These are phyloP conservation scores for Solea senegalensis DNA, from an alignment of 2,113 vertebrate genomes.

Conservation along the genomic window DNA sequence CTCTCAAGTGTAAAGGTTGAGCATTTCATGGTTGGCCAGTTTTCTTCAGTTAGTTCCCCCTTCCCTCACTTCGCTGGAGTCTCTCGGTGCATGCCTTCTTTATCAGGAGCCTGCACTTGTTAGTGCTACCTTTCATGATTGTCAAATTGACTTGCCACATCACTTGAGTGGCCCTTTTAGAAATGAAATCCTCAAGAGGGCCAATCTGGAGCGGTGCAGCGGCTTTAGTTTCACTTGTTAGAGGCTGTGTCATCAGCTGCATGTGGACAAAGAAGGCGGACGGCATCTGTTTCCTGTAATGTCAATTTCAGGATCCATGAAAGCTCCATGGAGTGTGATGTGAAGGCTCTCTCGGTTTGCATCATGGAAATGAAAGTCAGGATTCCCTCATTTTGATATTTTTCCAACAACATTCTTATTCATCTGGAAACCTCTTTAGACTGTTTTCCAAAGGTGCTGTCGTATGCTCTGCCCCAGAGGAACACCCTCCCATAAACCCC, in stretches of 20 bases:
- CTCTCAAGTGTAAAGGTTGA: constrained; percentile 61
- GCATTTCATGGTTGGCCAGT: constrained; percentile 67
- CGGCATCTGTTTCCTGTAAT: constrained; percentile 47
- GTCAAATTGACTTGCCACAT: constrained; percentile 75
- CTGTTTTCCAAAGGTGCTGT: constrained; percentile 1
- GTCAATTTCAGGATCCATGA: constrained; percentile 31
- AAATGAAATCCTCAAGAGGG: constrained; percentile 59
- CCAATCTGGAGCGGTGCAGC: constrained; percentile 42
- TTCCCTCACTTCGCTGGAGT: constrained; percentile 61
- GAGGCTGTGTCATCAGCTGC: constrained; percentile 29
- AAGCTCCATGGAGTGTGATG: constrained; percentile 24
- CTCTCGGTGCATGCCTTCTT: constrained; percentile 68
- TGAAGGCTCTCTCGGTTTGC: constrained; percentile 33
- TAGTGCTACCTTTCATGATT: constrained; percentile 76
- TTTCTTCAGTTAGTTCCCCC: constrained; percentile 67
- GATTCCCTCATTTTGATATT: constrained; percentile 29
- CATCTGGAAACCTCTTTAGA: constrained; percentile 1
- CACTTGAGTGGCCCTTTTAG: constrained; percentile 71
- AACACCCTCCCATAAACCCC: neutral
- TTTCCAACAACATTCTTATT: constrained; percentile 19
- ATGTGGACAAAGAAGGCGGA: constrained; percentile 25
- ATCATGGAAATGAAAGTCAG: constrained; percentile 42
- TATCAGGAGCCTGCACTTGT: constrained; percentile 71
- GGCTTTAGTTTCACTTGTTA: constrained; percentile 48
- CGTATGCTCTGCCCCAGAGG: neutral